Conservation (phyloP, 2,888 invertebrate genomes). For the Petrolisthes manimaculis region DNA sequence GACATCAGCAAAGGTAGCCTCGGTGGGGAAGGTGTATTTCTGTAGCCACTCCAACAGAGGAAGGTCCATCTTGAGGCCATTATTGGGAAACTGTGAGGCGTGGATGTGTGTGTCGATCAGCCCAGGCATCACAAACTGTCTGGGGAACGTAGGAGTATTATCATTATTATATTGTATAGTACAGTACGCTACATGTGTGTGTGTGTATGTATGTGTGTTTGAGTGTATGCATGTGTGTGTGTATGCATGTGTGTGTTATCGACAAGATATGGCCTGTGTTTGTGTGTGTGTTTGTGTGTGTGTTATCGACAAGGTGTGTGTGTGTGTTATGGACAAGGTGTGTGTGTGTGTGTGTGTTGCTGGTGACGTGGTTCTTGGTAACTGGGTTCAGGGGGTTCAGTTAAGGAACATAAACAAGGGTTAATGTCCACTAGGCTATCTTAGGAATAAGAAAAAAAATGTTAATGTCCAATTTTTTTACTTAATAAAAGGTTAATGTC, state of each 20-base stretch:
- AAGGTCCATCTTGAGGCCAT: conserved; percentile 84
- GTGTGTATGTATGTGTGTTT: background rate
- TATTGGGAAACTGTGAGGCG: conserved; percentile 88
- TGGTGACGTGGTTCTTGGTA: no score
- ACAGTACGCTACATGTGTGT: background rate
- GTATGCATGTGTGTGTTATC: background rate
- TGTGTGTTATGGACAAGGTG: no score
- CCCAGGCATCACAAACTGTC: conserved; percentile 83
- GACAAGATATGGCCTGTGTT: background rate
- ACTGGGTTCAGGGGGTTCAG: no score
- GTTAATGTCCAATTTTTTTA: no score
- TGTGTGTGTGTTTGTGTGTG: background rate
- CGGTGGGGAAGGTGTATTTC: conserved; percentile 87
- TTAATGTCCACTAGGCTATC: background rate
- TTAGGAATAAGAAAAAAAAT: background rate
- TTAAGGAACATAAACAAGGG: background rate
- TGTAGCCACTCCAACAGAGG: conserved; percentile 87
- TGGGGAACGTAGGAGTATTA: background rate
- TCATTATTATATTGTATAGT: background rate
- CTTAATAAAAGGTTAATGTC: no score
- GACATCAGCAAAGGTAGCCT: conserved; percentile 78
- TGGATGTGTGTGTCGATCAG: conserved; percentile 91
- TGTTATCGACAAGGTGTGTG: background rate
- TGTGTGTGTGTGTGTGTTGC: no score
- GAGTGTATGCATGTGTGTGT: background rate